Conservation (phyloP, 2,113 vertebrate species). For the Hymenochirus boettgeri region DNA sequence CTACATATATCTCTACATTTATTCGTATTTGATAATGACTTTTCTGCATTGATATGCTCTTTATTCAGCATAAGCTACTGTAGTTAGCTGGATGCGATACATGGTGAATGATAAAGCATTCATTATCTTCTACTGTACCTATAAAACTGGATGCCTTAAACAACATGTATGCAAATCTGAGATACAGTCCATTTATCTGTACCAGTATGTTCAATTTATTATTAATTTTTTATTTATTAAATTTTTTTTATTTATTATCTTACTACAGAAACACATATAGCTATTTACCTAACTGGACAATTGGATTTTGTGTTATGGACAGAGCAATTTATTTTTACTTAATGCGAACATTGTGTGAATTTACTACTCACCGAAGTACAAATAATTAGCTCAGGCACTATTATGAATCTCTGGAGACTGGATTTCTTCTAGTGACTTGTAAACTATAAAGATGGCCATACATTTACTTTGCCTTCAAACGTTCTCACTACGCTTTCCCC, state of each 20-base stretch:
- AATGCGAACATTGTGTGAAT: conserved; percentile 2
- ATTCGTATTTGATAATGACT: too few species aligned
- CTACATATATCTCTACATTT: too few species aligned
- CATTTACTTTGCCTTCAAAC: too few species aligned
- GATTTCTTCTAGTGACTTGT: conserved; percentile 7
- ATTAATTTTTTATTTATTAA: too few species aligned
- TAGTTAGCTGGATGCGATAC: not conserved
- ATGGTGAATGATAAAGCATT: not conserved
- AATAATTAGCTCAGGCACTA: conserved; percentile 22
- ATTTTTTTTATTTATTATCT: too few species aligned
- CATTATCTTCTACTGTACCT: not conserved
- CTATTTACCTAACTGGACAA: not conserved
- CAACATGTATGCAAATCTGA: not conserved
- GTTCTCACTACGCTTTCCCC: too few species aligned
- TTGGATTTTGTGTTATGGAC: not conserved
- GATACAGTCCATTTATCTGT: not conserved
- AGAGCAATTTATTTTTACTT: conserved; percentile 10
- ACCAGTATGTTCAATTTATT: too few species aligned
- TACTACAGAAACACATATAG: not conserved
- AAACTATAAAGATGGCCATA: too few species aligned
- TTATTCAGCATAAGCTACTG: not conserved
- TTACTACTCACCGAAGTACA: conserved; percentile 2
- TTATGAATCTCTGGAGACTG: not conserved
- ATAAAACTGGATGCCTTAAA: not conserved
- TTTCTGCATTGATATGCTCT: too few species aligned